Evolutionary conservation across 2,888 invertebrate genomes (phyloP), one percentile per base, ranked within the genome.

Genomic region (Timema cristinae): DNA sequence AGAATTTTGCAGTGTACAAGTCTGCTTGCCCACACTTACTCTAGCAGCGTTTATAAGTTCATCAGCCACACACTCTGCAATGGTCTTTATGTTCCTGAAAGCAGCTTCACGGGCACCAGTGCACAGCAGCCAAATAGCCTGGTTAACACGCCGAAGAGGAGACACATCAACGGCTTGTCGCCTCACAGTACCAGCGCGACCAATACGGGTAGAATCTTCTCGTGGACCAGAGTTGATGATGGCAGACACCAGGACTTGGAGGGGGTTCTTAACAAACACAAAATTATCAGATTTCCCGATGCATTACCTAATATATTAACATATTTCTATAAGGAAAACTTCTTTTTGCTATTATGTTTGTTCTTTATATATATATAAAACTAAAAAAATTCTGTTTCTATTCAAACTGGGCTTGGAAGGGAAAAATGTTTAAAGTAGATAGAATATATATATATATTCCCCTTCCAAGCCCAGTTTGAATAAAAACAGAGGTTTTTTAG

Each of bases 21-120:
- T 10, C 11, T 52, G 54, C 54, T n/a, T 13, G 11, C 54, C 54
- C n/a, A 52, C 11, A 10, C 54, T n/a, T 52, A 91, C 92, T 91
- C 98, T 99, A 69, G 98, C 98, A 78, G 99, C 99, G 82, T 99
- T 99, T 83, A 99, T 99, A 73, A 99, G 91, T 85, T 99, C 99
- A 88, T 99, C 99, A 82, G 99, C 98, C 80, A 99, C 89, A 85
- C 99, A 99, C 85, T 99, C 99, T 74, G 99, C 98, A 81, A 99
- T 99, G 69, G 98, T 98, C 86, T 99, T 99, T 83, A 99, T 98
- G 86, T 99, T 99, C 81, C 99, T 91, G 91, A 99, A 99, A 69
- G 99, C 95, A 75, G 99, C 97, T 85, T 99, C 98, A 79, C 99
- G 91, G 69, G 99, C 98, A 76, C 99, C 99, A 70, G 98, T 99